phyloP scores from a whole-genome alignment of 2,797 vertebrate genomes.

The Esox masquinongy region DNA sequence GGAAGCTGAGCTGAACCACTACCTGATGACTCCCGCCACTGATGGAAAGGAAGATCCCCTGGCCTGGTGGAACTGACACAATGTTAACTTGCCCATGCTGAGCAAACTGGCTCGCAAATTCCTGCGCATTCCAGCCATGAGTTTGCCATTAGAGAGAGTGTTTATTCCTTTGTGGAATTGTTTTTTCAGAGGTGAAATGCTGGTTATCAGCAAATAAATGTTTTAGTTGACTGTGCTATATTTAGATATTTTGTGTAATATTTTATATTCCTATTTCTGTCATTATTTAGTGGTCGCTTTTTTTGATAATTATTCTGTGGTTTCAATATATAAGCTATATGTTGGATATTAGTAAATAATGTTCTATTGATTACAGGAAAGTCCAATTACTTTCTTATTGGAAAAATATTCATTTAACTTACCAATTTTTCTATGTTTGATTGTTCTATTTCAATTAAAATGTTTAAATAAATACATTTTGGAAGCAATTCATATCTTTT shows the following conservation, averaged over 20 bases:
- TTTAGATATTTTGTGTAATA: conserved; percentile 1
- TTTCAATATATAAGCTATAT: no score
- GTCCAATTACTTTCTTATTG: background rate
- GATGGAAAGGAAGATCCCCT: conserved; percentile 8
- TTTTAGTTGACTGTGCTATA: background rate
- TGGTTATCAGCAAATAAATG: background rate
- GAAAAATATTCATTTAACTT: background rate
- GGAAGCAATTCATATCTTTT: background rate
- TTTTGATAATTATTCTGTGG: no score
- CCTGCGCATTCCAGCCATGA: background rate
- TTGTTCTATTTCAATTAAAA: background rate
- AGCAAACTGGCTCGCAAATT: background rate
- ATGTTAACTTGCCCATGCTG: no score
- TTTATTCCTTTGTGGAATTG: background rate
- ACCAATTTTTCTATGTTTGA: background rate
- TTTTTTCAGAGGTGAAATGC: background rate
- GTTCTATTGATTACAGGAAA: background rate
- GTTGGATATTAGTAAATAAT: no score
- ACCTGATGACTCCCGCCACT: conserved; percentile 14
- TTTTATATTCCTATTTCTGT: background rate
- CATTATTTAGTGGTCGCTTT: background rate
- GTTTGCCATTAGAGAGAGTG: background rate
- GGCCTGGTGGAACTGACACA: background rate
- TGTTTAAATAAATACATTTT: background rate
- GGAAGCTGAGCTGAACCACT: conserved; percentile 12